A percentile compares a stretch with the other conserved stretches of the same genome.
phyloP scores from a whole-genome alignment of 2,797 vertebrate species.

The Philypnodon macrostomus region DNA sequence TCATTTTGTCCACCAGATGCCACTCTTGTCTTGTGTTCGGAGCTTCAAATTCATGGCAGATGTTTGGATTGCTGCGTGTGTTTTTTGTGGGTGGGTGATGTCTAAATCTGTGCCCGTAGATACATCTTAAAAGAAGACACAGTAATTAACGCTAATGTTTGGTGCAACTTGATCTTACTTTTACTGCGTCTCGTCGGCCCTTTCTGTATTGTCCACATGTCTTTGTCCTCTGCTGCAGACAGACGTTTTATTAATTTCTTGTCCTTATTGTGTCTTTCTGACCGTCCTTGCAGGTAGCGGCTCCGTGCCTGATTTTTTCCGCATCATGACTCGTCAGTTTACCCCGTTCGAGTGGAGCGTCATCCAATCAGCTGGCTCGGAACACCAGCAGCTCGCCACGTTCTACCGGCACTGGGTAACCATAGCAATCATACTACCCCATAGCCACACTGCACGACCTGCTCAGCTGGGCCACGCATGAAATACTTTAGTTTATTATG shows the following conservation, averaged over 20 bases:
- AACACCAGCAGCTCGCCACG: conserved; percentile 85
- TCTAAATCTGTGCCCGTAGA: conserved; percentile 14
- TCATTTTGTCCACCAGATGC: conserved; percentile 72
- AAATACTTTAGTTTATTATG: too few species aligned
- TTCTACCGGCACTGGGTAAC: conserved; percentile 96
- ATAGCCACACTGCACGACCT: conserved; percentile 40
- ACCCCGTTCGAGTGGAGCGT: conserved; percentile 87
- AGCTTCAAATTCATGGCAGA: neutral
- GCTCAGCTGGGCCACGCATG: neutral
- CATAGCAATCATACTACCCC: conserved; percentile 54
- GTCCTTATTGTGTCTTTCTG: neutral
- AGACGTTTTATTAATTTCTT: neutral
- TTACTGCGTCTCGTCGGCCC: neutral
- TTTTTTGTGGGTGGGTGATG: conserved; percentile 7
- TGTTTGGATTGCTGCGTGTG: conserved; percentile 3
- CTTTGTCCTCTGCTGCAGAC: neutral
- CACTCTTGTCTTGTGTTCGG: conserved; percentile 60
- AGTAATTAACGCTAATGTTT: neutral
- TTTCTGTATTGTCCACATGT: neutral
- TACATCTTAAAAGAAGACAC: neutral
- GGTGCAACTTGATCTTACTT: neutral
- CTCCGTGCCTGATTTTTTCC: conserved; percentile 91
- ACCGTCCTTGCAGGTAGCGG: conserved; percentile 78
- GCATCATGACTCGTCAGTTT: conserved; percentile 94
- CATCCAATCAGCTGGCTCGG: conserved; percentile 82